These are phyloP conservation scores for Gymnocephalus cernua DNA, from an alignment of 2,113 vertebrate genomes.

Conservation along the genomic window DNA sequence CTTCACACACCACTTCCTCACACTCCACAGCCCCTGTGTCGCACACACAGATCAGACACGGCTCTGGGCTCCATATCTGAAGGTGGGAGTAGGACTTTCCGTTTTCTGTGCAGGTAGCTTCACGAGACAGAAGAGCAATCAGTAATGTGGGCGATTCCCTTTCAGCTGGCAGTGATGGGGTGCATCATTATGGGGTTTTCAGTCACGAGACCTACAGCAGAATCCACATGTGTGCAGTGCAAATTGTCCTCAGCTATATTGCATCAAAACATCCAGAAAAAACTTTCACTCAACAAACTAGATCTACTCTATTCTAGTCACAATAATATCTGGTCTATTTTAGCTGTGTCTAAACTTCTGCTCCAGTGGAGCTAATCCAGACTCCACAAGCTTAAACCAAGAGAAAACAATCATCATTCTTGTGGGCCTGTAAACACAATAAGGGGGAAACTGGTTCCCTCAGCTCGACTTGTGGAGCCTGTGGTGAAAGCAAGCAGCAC, in stretches of 20 bases:
- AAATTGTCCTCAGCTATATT: neutral
- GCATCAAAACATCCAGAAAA: neutral
- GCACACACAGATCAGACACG: constrained; percentile 56
- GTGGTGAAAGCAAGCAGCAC: neutral
- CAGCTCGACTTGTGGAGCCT: neutral
- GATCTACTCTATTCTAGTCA: neutral
- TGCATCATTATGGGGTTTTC: constrained; percentile 25
- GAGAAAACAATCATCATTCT: constrained; percentile 8
- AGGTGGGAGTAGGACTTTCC: constrained; percentile 37
- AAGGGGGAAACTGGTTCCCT: neutral
- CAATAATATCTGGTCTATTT: neutral
- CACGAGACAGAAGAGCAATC: constrained; percentile 52
- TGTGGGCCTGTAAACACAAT: constrained; percentile 13
- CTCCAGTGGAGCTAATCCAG: neutral
- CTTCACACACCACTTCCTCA: constrained; percentile 68
- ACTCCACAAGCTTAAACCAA: neutral
- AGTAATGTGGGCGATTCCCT: constrained; percentile 8
- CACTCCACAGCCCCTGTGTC: constrained; percentile 47
- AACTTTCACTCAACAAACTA: neutral
- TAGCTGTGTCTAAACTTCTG: neutral
- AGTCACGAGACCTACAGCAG: too few relatives aligned
- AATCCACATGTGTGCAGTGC: too few relatives aligned
- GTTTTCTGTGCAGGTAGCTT: constrained; percentile 58
- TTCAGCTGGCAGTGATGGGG: constrained; percentile 1
- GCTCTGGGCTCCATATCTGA: constrained; percentile 56